A percentile compares a stretch with the other conserved stretches of the same genome.
These are phyloP conservation scores for Amphipoea lucens DNA, from an alignment of 2,888 invertebrate species.

Conservation along the genomic window DNA sequence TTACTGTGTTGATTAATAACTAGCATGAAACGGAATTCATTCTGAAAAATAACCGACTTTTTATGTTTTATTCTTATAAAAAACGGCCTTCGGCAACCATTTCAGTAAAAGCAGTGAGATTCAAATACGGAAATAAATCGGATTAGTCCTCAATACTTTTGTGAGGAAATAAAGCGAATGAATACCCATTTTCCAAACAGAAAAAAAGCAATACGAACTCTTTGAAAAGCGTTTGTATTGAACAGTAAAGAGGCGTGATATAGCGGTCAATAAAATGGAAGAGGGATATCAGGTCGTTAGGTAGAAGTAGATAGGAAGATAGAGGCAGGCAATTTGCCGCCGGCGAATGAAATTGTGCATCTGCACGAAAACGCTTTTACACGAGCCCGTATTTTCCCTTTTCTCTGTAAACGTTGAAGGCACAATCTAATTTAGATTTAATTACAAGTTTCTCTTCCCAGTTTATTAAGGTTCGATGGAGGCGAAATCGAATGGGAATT, in stretches of 20 bases:
- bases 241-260: slow-evolving; percentile 44
- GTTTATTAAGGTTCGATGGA: slow-evolving; percentile 17
- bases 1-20: not conserved
- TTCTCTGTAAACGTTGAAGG: slow-evolving; percentile 41
- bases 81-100: not conserved
- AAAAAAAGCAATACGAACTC: slow-evolving; percentile 14
- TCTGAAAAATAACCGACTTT: not conserved
- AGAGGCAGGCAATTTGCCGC: slow-evolving; percentile 63
- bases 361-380: slow-evolving; percentile 63
- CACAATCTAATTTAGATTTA: slow-evolving; percentile 51
- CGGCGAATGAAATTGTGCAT: slow-evolving; percentile 64
- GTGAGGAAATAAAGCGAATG: slow-evolving; percentile 11
- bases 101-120: not conserved
- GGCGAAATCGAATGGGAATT: slow-evolving; percentile 16
- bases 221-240: slow-evolving; percentile 38
- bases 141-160: not conserved
- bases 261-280: slow-evolving; percentile 63
- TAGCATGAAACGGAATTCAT: not conserved
- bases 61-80: not conserved
- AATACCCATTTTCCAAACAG: not conserved
- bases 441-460: slow-evolving; percentile 49
- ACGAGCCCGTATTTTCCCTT: slow-evolving; percentile 45
- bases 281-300: slow-evolving; percentile 54
- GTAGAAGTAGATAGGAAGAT: slow-evolving; percentile 52
- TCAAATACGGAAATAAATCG: not conserved